These are phyloP conservation scores for Iselma pallidipennis DNA, from an alignment of 2,888 invertebrate genomes.

Conservation along the genomic window DNA sequence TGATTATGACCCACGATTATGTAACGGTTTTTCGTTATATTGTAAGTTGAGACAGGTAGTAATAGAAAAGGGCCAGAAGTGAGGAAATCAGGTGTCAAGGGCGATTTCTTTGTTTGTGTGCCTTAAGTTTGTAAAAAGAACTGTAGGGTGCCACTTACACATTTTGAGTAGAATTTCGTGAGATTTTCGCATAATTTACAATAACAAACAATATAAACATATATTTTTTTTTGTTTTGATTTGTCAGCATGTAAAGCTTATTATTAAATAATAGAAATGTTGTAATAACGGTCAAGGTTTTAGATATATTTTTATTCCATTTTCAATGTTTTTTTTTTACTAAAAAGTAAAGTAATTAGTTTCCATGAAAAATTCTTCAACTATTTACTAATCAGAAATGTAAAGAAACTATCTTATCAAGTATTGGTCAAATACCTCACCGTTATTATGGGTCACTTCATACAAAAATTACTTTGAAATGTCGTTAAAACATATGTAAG, in stretches of 20 bases:
- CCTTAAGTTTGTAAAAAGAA: conserved; percentile 16
- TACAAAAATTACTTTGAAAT: no score
- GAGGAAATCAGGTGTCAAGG: conserved; percentile 38
- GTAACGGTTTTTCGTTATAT: conserved; percentile 25
- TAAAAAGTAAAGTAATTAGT: no score
- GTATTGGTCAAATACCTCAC: no score
- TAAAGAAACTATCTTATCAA: no score
- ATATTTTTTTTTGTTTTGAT: conserved; percentile 7
- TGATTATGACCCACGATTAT: conserved; percentile 24
- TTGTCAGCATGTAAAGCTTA: background rate
- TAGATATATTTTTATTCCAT: background rate
- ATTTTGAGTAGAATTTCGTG: no score
- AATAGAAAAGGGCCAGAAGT: conserved; percentile 19
- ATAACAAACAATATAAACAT: background rate
- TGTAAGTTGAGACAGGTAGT: conserved; percentile 22
- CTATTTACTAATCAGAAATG: no score
- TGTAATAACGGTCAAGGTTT: background rate
- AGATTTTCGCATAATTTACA: no score
- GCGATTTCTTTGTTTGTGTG: conserved; percentile 33
- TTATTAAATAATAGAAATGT: background rate
- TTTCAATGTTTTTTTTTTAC: no score
- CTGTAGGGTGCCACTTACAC: conserved; percentile 28
- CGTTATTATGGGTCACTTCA: no score
- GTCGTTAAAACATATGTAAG: background rate
- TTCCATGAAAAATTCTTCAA: no score